Base-by-base conservation (phyloP, 2,113 vertebrate species). In the Bostrychus sinensis region DNA sequence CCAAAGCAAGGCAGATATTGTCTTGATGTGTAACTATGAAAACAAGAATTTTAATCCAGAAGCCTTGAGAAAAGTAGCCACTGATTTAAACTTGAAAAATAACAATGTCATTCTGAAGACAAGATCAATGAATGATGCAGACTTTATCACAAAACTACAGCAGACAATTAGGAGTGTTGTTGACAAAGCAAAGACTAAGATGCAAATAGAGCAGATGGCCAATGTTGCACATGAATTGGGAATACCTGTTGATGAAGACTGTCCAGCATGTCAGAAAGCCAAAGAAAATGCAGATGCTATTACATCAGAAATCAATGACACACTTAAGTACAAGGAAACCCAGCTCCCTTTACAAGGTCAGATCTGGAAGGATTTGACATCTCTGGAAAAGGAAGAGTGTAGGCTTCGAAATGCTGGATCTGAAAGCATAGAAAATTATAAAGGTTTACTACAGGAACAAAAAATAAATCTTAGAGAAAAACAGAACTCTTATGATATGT, bases 381-480 rank as follows among this genome's bases (percentile, higher is more conserved):
- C 75, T 48, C 17, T 83, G 13, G 86, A 88, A 17, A 88, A 82
- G 48, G 86, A 88, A 34, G 69, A 80, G 62, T 86, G 77, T 30
- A 77, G 84, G 28, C 72, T 86, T 50, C 34, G 48, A 39, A 80
- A 82, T 59, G 72, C 75, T 41, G 75, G 75, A 1, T 23, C 73
- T 38, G 54, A 72, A 20, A 75, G 70, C 23, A 62, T 84, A 25
- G 76, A 86, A 51, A 23, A 2, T 0, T 88, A 88, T 59, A 86
- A 77, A 62, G 26, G 48, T 62, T 56, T 82, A 16, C 69, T 88
- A 4, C 11, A 12, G 2, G 17, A 41, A 0, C 22, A 82, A 38
- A 85, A 80, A 42, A 36, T 1, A 1, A 5, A 56, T 42, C 80
- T 88, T 20, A 60, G 84, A 28, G 41, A 70, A 70, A 14, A 66